phyloP scores from a whole-genome alignment of 2,113 vertebrate genomes.

The Tragelaphus buxtoni region DNA sequence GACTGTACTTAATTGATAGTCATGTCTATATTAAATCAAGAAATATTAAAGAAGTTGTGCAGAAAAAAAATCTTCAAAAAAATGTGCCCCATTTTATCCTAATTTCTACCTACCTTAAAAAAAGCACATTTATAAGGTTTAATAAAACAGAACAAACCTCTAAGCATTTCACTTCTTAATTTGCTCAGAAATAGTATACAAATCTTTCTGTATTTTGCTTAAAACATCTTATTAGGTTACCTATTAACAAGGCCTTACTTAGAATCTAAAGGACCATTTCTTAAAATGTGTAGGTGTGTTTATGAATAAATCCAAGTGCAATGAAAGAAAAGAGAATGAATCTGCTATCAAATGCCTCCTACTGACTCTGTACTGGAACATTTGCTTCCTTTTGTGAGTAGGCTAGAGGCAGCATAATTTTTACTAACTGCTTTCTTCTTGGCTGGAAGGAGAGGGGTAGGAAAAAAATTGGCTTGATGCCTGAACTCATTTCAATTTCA shows the following conservation, averaged over 20 bases:
- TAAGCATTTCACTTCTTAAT: background rate
- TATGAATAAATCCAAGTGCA: background rate
- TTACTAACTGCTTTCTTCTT: background rate
- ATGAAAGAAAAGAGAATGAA: conserved; percentile 5
- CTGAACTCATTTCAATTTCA: background rate
- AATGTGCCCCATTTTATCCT: background rate
- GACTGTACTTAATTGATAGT: background rate
- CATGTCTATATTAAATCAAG: background rate
- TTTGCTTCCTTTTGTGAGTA: conserved; percentile 19
- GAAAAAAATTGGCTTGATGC: background rate
- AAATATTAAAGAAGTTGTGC: background rate
- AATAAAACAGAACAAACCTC: background rate
- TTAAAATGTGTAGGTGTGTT: conserved; percentile 12
- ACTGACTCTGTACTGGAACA: background rate
- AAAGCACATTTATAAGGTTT: background rate
- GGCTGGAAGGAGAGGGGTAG: background rate
- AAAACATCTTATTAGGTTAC: background rate
- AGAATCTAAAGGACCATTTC: background rate
- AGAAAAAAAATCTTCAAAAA: background rate
- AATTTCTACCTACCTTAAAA: background rate
- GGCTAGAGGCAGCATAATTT: background rate
- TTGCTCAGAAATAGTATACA: background rate
- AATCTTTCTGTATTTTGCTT: background rate
- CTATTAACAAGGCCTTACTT: background rate
- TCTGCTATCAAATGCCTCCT: background rate